A percentile compares a stretch with the other conserved stretches of the same genome.
phyloP scores from a whole-genome alignment of 2,888 invertebrate genomes.

The Tiphia femorata region DNA sequence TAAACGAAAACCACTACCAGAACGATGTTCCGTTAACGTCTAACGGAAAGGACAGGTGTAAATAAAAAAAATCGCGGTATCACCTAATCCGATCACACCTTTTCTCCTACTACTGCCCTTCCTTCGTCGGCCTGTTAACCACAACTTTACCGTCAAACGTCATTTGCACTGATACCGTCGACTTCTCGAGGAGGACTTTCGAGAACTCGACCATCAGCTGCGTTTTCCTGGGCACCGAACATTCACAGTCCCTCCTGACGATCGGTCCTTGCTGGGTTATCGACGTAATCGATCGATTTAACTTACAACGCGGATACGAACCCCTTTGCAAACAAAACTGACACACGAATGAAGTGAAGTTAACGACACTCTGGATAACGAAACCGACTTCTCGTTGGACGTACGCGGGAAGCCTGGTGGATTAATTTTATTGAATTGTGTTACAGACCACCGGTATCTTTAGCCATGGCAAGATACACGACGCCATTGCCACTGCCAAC shows the following conservation, averaged over 20 bases:
- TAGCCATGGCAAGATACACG: slow-evolving; percentile 75
- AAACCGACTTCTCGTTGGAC: background rate
- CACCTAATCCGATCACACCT: too few species aligned
- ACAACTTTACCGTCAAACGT: slow-evolving; percentile 36
- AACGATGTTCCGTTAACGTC: too few species aligned
- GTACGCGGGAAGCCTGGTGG: background rate
- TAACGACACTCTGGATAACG: slow-evolving; percentile 12
- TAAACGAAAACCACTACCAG: too few species aligned
- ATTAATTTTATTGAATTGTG: slow-evolving; percentile 1
- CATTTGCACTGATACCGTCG: slow-evolving; percentile 37
- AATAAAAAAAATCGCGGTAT: too few species aligned
- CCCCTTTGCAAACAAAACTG: slow-evolving; percentile 36
- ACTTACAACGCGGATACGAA: background rate
- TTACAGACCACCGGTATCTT: slow-evolving; percentile 82
- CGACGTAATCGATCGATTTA: slow-evolving; percentile 1
- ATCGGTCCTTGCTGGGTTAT: background rate
- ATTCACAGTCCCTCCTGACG: background rate
- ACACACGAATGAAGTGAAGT: slow-evolving; percentile 27
- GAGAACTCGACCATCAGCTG: too few species aligned
- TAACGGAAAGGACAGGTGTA: too few species aligned
- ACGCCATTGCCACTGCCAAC: slow-evolving; percentile 68
- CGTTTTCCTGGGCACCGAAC: background rate
- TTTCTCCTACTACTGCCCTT: slow-evolving; percentile 20
- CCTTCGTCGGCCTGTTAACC: slow-evolving; percentile 23
- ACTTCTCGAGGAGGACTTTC: slow-evolving; percentile 1